phyloP scores from a whole-genome alignment of 2,888 invertebrate genomes.

The Polymixis flavicincta region DNA sequence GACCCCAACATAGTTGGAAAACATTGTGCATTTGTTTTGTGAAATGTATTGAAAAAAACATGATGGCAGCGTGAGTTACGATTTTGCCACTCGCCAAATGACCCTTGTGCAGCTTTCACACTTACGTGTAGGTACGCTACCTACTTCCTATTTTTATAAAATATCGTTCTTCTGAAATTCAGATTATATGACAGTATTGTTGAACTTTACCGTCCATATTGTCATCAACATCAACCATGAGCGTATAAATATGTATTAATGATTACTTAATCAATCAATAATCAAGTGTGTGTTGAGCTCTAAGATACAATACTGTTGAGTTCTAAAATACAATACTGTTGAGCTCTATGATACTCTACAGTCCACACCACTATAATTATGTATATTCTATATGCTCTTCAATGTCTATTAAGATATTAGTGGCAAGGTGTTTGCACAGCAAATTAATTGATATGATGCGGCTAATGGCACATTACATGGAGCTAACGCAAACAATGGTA shows the following conservation, averaged over 20 bases:
- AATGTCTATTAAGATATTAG: slow-evolving; percentile 50
- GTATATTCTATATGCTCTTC: slow-evolving; percentile 15
- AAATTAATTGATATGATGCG: slow-evolving; percentile 45
- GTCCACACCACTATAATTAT: neutral
- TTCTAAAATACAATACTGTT: neutral
- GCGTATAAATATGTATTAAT: slow-evolving; percentile 25
- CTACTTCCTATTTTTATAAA: too few relatives aligned
- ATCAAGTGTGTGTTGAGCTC: slow-evolving; percentile 12
- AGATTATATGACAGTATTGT: neutral
- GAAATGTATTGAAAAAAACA: too few relatives aligned
- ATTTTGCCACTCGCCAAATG: too few relatives aligned
- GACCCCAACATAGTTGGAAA: too few relatives aligned
- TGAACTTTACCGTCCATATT: neutral
- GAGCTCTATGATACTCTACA: neutral
- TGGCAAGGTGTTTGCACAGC: slow-evolving; percentile 37
- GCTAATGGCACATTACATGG: slow-evolving; percentile 20
- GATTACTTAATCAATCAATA: slow-evolving; percentile 10
- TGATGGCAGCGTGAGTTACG: too few relatives aligned
- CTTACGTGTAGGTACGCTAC: too few relatives aligned
- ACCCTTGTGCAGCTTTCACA: too few relatives aligned
- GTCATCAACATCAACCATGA: slow-evolving; percentile 1
- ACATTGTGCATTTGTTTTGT: too few relatives aligned
- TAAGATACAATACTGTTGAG: neutral
- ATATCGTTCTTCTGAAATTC: neutral
- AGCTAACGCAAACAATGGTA: slow-evolving; percentile 3